Base-by-base conservation (phyloP, 2,888 invertebrate species). In the Hirtodrosophila trivittata region DNA sequence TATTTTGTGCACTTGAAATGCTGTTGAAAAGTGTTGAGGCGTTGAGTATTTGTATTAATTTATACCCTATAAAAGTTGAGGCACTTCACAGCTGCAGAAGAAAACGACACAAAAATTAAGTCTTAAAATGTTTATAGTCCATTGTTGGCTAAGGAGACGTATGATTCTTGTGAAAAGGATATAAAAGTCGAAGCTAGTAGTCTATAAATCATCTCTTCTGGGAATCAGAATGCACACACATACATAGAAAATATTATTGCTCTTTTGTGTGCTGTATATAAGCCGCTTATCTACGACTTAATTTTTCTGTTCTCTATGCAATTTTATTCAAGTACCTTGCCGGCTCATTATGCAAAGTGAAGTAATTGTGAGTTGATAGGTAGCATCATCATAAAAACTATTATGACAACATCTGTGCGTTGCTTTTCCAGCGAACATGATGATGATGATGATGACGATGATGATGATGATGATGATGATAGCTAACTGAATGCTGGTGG, bases 341-440 rank as follows among this genome's bases (percentile, higher is more conserved):
- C 37, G 45, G 42, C 59, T 66, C 75, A 77, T 80, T 80, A 80
- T 80, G 80, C 69, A 81, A 84, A 80, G 66, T 77, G 55, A 63
- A 83, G 78, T 71, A 83, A 80, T 80, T 80, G 81, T 43, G 46
- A 69, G 77, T 72, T 65, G 68, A 81, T 64, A 60, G 68, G 47
- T 54, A 33, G 59, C 63, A 80, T 60, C 67, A 63, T 62, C 63
- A 63, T 74, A 70, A 68, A 67, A 71, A 74, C 58, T 59, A 63
- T 56, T 37, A 59, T 41, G 67, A 56, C 45, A 71, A 50, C 52
- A 14, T 16, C 52, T 42, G 50, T 49, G 49, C 37, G 30, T 13
- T 49, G 3, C 8, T 13, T 8, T 25, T n/a, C 25, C 46, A 35
- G 38, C 42, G 39, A 38, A 38, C 12, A 50, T 42, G 16, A 52